Conservation (phyloP, 2,888 invertebrate genomes). For the Hartigia nigra region DNA sequence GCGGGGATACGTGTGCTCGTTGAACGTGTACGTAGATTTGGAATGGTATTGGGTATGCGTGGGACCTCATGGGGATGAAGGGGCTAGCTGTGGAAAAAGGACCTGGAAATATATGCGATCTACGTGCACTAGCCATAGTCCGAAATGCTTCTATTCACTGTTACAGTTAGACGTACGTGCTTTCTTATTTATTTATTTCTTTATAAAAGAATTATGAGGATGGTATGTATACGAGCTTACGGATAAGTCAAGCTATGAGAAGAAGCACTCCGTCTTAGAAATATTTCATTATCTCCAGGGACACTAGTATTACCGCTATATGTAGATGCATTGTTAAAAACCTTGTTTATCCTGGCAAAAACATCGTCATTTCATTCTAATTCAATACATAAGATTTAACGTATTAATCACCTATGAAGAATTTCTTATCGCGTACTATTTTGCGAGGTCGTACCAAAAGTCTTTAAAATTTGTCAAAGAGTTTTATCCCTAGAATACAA, state of each 20-base stretch:
- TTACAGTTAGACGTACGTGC: slow-evolving; percentile 25
- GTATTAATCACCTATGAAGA: too few relatives aligned
- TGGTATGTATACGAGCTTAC: not conserved
- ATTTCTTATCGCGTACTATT: too few relatives aligned
- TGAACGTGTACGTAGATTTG: not conserved
- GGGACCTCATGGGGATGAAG: not conserved
- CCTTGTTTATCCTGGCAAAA: too few relatives aligned
- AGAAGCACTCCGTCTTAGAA: not conserved
- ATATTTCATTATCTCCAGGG: not conserved
- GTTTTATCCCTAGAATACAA: too few relatives aligned
- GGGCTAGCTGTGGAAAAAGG: not conserved
- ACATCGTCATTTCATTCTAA: too few relatives aligned
- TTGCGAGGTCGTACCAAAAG: too few relatives aligned
- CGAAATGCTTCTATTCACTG: slow-evolving; percentile 35
- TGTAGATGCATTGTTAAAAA: not conserved
- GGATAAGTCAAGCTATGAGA: not conserved
- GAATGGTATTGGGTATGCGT: not conserved
- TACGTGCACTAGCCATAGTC: slow-evolving; percentile 18
- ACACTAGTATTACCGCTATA: not conserved
- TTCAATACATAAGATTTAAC: too few relatives aligned
- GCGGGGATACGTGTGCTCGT: not conserved
- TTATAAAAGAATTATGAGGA: slow-evolving; percentile 40
- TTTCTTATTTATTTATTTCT: slow-evolving; percentile 44
- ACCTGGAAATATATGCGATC: not conserved
- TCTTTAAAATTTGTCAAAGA: too few relatives aligned